Conservation (phyloP, 2,888 invertebrate genomes). For the Caenorhabditis panamensis region DNA sequence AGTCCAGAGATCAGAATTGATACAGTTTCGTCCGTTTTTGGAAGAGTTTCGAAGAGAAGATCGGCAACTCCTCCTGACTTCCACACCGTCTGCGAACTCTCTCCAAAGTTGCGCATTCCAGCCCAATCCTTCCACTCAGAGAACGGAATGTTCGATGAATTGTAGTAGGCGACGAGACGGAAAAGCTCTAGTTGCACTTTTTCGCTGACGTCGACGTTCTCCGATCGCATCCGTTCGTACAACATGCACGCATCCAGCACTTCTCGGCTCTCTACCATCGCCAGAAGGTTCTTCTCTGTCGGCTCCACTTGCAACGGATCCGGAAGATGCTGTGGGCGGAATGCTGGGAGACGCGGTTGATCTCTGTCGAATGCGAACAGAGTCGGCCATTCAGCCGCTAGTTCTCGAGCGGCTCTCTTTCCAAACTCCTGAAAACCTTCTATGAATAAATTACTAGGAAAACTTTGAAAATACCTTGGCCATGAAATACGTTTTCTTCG, state of each 20-base stretch:
- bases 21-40: constrained; percentile 68
- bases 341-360: constrained; percentile 76
- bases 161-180: constrained; percentile 75
- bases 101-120: constrained; percentile 73
- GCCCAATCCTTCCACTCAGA: constrained; percentile 75
- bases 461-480: constrained; percentile 66
- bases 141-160: constrained; percentile 71
- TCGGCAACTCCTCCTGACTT: constrained; percentile 69
- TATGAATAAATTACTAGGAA: not conserved
- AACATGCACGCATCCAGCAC: constrained; percentile 73
- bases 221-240: constrained; percentile 75
- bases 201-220: constrained; percentile 67
- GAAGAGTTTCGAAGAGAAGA: constrained; percentile 74
- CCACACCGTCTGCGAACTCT: constrained; percentile 57
- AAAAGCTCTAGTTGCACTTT: constrained; percentile 68
- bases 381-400: constrained; percentile 81
- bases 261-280: constrained; percentile 67
- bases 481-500: constrained; percentile 73
- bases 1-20: constrained; percentile 75
- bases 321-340: constrained; percentile 73
- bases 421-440: constrained; percentile 75
- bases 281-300: constrained; percentile 69
- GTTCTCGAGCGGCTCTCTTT: constrained; percentile 76
- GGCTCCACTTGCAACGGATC: constrained; percentile 73
- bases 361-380: constrained; percentile 80